Percentiles rank a stretch among this genome's conserved stretches.
phyloP scores from a whole-genome alignment of 2,888 invertebrate genomes.

The Eurois occulta region DNA sequence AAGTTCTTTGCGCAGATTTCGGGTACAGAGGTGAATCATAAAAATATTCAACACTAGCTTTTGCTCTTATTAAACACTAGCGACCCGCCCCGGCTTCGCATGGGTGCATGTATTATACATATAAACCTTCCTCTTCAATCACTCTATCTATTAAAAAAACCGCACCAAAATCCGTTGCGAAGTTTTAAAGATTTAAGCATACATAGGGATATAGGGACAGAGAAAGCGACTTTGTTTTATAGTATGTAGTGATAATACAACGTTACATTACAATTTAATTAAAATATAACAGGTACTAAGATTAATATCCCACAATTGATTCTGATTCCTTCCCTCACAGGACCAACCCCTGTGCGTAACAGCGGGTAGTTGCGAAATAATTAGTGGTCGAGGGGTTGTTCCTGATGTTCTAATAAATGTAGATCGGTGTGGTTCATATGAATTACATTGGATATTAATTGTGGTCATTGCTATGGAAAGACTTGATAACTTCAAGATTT shows the following conservation, averaged over 20 bases:
- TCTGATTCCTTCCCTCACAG: constrained; percentile 35
- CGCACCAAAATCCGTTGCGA: too few species aligned
- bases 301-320: constrained; percentile 50
- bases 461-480: background rate
- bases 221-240: too few species aligned
- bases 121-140: too few species aligned
- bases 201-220: too few species aligned
- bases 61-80: too few species aligned
- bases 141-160: too few species aligned
- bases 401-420: constrained; percentile 21
- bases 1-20: background rate
- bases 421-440: constrained; percentile 15
- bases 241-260: background rate
- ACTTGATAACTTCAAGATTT: background rate
- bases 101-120: too few species aligned
- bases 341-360: constrained; percentile 34
- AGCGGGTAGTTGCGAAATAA: constrained; percentile 57
- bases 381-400: constrained; percentile 47
- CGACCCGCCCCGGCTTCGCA: too few species aligned
- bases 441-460: background rate
- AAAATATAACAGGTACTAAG: constrained; percentile 43
- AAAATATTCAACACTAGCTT: background rate
- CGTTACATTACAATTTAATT: constrained; percentile 25
- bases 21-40: background rate
- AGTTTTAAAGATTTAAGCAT: too few species aligned